Evolutionary conservation across 2,797 vertebrate species (phyloP).

Genomic region (Xerus rutilus): DNA sequence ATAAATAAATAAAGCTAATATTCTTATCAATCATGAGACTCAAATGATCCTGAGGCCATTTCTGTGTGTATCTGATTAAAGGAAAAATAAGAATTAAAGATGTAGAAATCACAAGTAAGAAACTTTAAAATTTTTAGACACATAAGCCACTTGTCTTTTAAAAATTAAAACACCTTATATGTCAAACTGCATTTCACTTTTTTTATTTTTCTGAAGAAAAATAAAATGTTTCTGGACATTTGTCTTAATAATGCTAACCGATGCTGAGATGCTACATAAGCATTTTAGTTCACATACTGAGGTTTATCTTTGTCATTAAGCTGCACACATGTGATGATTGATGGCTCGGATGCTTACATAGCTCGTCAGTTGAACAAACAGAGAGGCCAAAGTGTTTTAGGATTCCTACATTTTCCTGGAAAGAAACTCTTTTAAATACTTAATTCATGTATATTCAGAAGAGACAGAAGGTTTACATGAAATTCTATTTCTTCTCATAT

Average conservation of each 20-base stretch:
- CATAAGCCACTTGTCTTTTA: neutral
- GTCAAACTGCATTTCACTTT: neutral
- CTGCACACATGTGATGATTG: neutral
- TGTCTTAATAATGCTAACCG: neutral
- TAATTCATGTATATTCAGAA: neutral
- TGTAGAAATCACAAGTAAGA: neutral
- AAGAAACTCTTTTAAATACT: neutral
- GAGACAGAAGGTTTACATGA: neutral
- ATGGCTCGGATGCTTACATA: neutral
- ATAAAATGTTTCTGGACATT: neutral
- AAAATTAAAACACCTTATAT: constrained; percentile 7
- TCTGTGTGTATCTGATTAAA: neutral
- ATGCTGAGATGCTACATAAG: neutral
- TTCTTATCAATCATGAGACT: constrained; percentile 11
- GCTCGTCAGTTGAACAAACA: neutral
- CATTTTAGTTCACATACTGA: neutral
- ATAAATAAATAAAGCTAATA: constrained; percentile 35
- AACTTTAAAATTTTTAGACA: neutral
- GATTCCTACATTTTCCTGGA: neutral
- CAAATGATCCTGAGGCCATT: neutral
- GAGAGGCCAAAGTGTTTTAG: neutral
- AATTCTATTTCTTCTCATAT: neutral
- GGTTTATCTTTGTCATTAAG: neutral
- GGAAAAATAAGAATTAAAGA: neutral
- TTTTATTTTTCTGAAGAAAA: neutral